Evolutionary conservation across 2,888 invertebrate genomes (phyloP).

Genomic region (Trachelus tabidus): DNA sequence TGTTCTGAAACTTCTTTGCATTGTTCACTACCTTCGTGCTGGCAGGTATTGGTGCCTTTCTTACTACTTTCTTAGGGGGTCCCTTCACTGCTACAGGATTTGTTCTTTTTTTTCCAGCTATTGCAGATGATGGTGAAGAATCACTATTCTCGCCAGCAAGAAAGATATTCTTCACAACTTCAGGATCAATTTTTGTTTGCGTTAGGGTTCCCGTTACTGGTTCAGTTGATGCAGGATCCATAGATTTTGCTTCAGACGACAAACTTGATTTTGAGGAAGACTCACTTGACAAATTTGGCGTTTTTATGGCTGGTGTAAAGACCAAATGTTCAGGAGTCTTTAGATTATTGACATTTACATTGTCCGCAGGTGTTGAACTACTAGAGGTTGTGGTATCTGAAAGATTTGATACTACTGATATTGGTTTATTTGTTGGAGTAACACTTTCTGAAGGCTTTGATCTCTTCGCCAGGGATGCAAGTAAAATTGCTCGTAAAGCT

Average conservation of each 20-base stretch:
- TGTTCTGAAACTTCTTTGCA: constrained; percentile 53
- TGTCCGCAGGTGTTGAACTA: not conserved
- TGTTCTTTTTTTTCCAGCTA: constrained; percentile 27
- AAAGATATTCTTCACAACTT: not conserved
- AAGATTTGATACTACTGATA: not conserved
- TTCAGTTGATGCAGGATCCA: not conserved
- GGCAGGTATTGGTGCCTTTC: constrained; percentile 41
- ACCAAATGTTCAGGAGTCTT: not conserved
- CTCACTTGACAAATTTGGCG: not conserved
- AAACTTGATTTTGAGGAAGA: not conserved
- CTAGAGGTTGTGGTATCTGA: not conserved
- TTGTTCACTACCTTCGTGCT: constrained; percentile 56
- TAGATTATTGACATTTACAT: not conserved
- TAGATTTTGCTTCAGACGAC: not conserved
- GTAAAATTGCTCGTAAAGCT: constrained; percentile 50
- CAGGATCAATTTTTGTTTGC: not conserved
- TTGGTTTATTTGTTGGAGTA: not conserved
- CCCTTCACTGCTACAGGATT: constrained; percentile 23
- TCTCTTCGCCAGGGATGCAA: constrained; percentile 57
- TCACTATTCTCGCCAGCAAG: not conserved
- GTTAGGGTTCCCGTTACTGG: not conserved
- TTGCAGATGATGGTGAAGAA: not conserved
- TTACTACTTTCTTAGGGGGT: constrained; percentile 44
- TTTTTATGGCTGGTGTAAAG: not conserved
- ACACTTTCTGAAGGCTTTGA: constrained; percentile 24